Percentiles rank a stretch among this genome's conserved stretches.
These are phyloP conservation scores for Saguinus oedipus DNA, from an alignment of 2,797 vertebrate species.

Conservation along the genomic window DNA sequence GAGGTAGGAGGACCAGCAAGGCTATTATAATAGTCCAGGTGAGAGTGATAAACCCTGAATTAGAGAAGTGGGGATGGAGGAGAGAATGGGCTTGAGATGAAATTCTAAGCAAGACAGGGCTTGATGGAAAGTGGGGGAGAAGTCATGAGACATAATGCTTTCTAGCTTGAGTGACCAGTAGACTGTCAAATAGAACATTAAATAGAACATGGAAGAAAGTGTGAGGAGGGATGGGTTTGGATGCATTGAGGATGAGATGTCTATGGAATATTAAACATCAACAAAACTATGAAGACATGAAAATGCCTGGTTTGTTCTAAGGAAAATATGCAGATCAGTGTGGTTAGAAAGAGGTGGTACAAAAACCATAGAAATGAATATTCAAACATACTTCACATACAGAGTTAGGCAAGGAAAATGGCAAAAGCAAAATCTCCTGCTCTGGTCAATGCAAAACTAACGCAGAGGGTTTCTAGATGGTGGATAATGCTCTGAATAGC, in stretches of 20 bases:
- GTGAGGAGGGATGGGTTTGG: background rate
- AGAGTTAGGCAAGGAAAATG: background rate
- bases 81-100: background rate
- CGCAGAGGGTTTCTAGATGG: background rate
- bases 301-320: constrained; percentile 17
- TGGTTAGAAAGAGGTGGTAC: background rate
- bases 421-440: constrained; percentile 13
- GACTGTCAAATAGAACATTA: background rate
- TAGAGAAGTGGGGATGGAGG: background rate
- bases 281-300: constrained; percentile 13
- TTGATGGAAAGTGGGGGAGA: constrained; percentile 16
- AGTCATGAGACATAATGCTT: background rate
- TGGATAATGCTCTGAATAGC: background rate
- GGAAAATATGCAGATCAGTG: constrained; percentile 14
- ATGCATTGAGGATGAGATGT: background rate
- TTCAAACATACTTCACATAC: background rate
- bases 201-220: background rate
- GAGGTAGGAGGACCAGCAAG: background rate
- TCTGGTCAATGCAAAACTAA: background rate
- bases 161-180: background rate
- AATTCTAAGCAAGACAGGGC: constrained; percentile 5
- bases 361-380: background rate
- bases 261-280: constrained; percentile 1
- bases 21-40: background rate
- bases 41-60: background rate